These are phyloP conservation scores for Heliconius cydno DNA, from an alignment of 2,888 invertebrate genomes.

Conservation along the genomic window DNA sequence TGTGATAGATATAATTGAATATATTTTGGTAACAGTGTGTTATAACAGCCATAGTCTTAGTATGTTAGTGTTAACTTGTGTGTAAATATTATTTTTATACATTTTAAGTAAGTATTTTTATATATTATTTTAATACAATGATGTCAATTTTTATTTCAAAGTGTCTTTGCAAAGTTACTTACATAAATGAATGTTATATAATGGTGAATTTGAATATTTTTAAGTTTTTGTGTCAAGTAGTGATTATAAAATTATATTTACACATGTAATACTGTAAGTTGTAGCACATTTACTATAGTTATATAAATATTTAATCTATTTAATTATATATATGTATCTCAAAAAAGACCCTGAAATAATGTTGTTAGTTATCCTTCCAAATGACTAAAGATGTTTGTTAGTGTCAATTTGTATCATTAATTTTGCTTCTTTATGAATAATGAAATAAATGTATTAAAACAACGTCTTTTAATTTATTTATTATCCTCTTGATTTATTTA, in stretches of 20 bases:
- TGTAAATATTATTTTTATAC: conserved; percentile 6
- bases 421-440: conserved; percentile 23
- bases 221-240: neutral
- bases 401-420: conserved; percentile 19
- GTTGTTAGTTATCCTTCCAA: neutral
- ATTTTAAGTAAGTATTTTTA: neutral
- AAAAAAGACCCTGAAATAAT: neutral
- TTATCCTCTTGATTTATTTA: neutral
- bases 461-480: neutral
- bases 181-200: neutral
- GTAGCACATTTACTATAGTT: conserved; percentile 16
- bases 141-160: neutral
- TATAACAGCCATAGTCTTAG: neutral
- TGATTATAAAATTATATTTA: neutral
- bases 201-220: neutral
- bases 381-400: conserved; percentile 3
- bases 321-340: neutral
- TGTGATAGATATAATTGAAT: conserved; percentile 3
- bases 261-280: neutral
- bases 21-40: conserved; percentile 2
- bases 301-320: neutral
- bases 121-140: conserved; percentile 3
- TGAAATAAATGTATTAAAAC: conserved; percentile 26
- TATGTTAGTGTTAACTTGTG: neutral
- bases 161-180: neutral